phyloP scores from a whole-genome alignment of 2,888 invertebrate species.

The Zonitis immaculata region DNA sequence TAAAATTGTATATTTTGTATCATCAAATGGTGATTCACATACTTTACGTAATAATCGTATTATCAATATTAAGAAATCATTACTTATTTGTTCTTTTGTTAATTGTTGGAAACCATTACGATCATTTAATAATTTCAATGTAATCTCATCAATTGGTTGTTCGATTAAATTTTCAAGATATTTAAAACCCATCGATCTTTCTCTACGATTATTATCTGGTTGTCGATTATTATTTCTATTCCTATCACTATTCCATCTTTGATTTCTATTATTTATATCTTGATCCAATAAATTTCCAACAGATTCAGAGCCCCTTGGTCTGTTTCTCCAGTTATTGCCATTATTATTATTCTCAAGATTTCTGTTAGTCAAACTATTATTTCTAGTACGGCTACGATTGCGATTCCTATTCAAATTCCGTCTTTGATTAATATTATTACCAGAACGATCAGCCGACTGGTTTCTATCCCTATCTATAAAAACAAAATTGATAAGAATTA shows the following conservation, averaged over 20 bases:
- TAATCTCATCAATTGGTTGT: neutral
- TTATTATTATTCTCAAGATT: neutral
- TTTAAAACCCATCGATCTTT: neutral
- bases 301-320: no score
- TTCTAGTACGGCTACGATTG: neutral
- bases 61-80: slow-evolving; percentile 51
- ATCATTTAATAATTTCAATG: neutral
- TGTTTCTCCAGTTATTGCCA: neutral
- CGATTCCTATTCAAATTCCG: no score
- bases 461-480: no score
- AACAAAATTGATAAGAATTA: no score
- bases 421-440: no score
- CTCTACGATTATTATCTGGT: neutral
- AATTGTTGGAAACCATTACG: neutral
- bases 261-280: no score
- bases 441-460: no score
- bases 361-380: neutral
- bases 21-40: slow-evolving; percentile 38
- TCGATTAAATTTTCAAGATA: neutral
- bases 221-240: neutral
- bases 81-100: slow-evolving; percentile 17
- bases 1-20: slow-evolving; percentile 25
- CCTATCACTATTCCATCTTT: neutral
- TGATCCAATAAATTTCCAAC: no score
- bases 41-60: slow-evolving; percentile 49